A percentile compares a stretch with the other conserved stretches of the same genome.
Evolutionary conservation across 2,113 vertebrate species (phyloP).

Genomic region (Numenius arquata): DNA sequence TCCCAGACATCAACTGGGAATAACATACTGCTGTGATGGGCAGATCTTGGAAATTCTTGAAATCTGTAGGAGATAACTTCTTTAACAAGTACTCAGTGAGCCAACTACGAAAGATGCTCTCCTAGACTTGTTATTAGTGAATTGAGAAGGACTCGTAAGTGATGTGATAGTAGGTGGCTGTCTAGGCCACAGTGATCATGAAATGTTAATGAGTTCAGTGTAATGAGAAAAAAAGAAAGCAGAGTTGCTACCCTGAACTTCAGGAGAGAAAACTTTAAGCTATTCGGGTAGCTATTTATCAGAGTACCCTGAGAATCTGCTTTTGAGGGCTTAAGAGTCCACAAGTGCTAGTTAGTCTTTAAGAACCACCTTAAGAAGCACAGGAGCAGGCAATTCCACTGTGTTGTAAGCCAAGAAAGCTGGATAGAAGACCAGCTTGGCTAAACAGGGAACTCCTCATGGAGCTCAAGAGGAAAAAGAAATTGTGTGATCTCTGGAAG

Average conservation of each 20-base stretch:
- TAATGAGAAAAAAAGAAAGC: neutral
- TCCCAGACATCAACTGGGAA: neutral
- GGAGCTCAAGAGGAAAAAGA: neutral
- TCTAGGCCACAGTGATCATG: neutral
- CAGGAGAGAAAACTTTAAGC: neutral
- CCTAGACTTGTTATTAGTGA: neutral
- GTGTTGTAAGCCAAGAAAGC: neutral
- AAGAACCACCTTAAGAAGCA: neutral
- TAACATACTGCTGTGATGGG: neutral
- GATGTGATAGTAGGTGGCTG: too few species aligned
- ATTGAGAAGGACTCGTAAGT: neutral
- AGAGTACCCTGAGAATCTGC: neutral
- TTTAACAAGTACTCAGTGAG: neutral
- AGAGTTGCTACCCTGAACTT: neutral
- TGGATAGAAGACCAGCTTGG: neutral
- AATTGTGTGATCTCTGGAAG: neutral
- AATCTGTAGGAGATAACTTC: neutral
- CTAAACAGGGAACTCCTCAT: neutral
- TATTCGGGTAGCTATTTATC: neutral
- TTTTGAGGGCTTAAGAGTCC: neutral
- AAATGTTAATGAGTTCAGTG: neutral
- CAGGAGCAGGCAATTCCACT: neutral
- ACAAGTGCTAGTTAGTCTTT: neutral
- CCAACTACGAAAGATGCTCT: neutral
- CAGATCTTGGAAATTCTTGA: neutral